These are phyloP conservation scores for Hyposoter dolosus DNA, from an alignment of 2,888 invertebrate species.

Conservation along the genomic window DNA sequence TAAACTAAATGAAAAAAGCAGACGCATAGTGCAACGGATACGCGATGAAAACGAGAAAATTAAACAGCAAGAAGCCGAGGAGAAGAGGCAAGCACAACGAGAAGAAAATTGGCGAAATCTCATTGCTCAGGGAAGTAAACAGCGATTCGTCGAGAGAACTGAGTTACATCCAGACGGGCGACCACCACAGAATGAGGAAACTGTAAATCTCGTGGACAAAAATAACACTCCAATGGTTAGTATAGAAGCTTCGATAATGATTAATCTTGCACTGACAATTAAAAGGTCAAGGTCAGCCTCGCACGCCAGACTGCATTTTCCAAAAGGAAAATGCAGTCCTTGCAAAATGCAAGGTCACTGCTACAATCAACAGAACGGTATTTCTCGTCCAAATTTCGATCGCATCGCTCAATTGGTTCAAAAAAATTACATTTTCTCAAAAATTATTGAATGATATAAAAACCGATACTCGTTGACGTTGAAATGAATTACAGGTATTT, in stretches of 20 bases:
- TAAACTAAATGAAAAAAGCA: slow-evolving; percentile 11
- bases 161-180: slow-evolving; percentile 65
- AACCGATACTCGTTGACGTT: not conserved
- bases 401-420: not conserved
- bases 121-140: slow-evolving; percentile 12
- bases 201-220: not conserved
- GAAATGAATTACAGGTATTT: not conserved
- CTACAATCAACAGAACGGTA: not conserved
- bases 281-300: not conserved
- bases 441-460: not conserved
- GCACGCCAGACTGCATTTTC: too few species aligned
- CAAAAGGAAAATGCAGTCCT: too few species aligned
- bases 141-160: slow-evolving; percentile 42
- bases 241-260: not conserved
- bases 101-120: slow-evolving; percentile 40
- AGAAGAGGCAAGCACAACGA: slow-evolving; percentile 2
- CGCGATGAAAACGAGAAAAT: slow-evolving; percentile 33
- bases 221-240: slow-evolving; percentile 38
- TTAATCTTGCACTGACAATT: not conserved
- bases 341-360: not conserved
- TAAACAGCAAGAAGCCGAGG: too few species aligned
- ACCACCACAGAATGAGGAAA: slow-evolving; percentile 27
- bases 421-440: not conserved
- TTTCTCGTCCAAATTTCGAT: not conserved
- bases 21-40: slow-evolving; percentile 44